phyloP scores from a whole-genome alignment of 2,797 vertebrate species.

The Schizopygopsis malacanthus region DNA sequence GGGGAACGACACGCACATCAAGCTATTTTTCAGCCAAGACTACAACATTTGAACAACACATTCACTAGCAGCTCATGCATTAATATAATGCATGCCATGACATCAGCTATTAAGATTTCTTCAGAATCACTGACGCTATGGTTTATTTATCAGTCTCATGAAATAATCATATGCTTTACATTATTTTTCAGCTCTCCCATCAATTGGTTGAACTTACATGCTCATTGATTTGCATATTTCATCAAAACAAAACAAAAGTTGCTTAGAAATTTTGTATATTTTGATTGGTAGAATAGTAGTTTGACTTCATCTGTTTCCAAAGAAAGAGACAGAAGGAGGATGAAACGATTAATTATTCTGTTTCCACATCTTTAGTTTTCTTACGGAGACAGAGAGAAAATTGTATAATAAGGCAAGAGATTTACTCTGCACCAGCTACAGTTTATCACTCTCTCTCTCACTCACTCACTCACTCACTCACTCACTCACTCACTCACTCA shows the following conservation, averaged over 20 bases:
- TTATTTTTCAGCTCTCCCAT: not conserved
- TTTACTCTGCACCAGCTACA: constrained; percentile 1
- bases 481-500: no score
- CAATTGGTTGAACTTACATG: constrained; percentile 1
- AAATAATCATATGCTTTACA: constrained; percentile 24
- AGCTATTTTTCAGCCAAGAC: constrained; percentile 4
- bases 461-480: not conserved
- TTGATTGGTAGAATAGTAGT: not conserved
- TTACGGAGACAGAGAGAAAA: not conserved
- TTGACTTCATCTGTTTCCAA: constrained; percentile 7
- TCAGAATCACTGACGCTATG: not conserved
- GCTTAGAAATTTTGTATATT: constrained; percentile 29
- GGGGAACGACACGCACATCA: constrained; percentile 10
- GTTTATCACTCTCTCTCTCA: not conserved
- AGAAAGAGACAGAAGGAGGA: not conserved
- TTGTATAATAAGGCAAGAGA: not conserved
- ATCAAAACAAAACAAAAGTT: constrained; percentile 18
- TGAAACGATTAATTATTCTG: constrained; percentile 26
- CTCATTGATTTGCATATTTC: constrained; percentile 19
- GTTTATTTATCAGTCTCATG: constrained; percentile 21
- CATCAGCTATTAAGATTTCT: constrained; percentile 13
- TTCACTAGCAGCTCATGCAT: constrained; percentile 5
- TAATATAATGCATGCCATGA: constrained; percentile 21
- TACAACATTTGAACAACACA: constrained; percentile 9
- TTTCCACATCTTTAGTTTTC: constrained; percentile 10